Evolutionary conservation across 2,797 vertebrate genomes (phyloP), one percentile per base, ranked within the genome.

Genomic region (Malacoraja senta): DNA sequence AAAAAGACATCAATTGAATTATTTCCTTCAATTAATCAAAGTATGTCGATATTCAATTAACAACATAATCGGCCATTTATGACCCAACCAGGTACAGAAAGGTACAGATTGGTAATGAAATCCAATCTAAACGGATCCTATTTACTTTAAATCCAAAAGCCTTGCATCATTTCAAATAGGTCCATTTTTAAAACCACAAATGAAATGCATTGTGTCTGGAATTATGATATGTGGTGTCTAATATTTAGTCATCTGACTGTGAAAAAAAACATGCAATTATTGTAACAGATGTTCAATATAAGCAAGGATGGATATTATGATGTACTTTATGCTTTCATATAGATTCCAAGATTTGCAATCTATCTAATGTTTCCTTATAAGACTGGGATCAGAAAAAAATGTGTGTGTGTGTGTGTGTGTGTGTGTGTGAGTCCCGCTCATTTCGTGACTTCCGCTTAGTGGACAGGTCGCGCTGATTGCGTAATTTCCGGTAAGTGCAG

Each of bases 1-100:
- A 71, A 71, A 71, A 71, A 65, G 63, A 21, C 71, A 91, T 91
- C 88, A 76, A 74, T 92, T 76, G 44, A 76, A 58, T 76, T 92
- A 53, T 53, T 76, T 92, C 26, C 38, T 92, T 9, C 44, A 76
- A 53, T 92, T 35, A 91, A 76, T 58, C 44, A 24, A 53, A 92
- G 72, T 53, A 53, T 74, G 38, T 26, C 90, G 53, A 91, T 44
- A 91, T 74, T 74, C 71, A 91, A 53, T 91, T 74, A n/a, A 91
- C 35, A 91, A 24, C 35, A 91, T 38, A 9, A 35, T 26, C 8
- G 0, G 32, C 65, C 1, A 1, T 90, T 90, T 35, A 68, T 90
- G 58, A 29, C 10, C 29, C 84, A 65, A 21, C n/a, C 83, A 88
- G 44, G 8, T 3, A 58, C 24, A 24, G 83, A 91, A 72, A 24